Evolutionary conservation across 2,797 vertebrate species (phyloP).

Genomic region (Gallinago nigripennis): DNA sequence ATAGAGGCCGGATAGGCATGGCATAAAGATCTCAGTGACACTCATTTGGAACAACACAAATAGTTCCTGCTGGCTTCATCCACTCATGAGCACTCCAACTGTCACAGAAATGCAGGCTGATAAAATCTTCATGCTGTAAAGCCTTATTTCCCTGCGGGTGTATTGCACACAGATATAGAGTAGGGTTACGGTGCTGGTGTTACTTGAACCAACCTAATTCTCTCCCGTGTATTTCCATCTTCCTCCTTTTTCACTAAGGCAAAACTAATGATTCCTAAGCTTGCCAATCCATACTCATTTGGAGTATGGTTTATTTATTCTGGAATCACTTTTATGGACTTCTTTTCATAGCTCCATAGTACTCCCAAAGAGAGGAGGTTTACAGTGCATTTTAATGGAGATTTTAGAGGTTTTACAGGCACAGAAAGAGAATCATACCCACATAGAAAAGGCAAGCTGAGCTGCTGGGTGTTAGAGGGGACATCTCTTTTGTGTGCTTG

Average conservation of each 20-base stretch:
- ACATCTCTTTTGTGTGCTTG: constrained; percentile 10
- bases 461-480: background rate
- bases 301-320: constrained; percentile 55
- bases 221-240: constrained; percentile 5
- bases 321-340: background rate
- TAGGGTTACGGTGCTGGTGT: background rate
- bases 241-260: constrained; percentile 24
- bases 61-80: background rate
- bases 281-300: constrained; percentile 50
- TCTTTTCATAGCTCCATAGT: constrained; percentile 24
- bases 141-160: background rate
- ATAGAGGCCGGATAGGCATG: background rate
- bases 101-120: background rate
- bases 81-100: background rate
- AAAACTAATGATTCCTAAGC: constrained; percentile 46
- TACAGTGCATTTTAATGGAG: constrained; percentile 24
- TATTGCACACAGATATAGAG: background rate
- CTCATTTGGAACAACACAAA: background rate
- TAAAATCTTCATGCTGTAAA: constrained; percentile 13
- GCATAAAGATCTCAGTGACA: background rate
- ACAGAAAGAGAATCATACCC: background rate
- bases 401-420: constrained; percentile 38
- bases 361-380: constrained; percentile 14
- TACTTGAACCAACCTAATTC: constrained; percentile 25
- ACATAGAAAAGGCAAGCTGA: constrained; percentile 14